Base-by-base conservation (phyloP, 2,113 vertebrate genomes). In the Crotalus tigris region DNA sequence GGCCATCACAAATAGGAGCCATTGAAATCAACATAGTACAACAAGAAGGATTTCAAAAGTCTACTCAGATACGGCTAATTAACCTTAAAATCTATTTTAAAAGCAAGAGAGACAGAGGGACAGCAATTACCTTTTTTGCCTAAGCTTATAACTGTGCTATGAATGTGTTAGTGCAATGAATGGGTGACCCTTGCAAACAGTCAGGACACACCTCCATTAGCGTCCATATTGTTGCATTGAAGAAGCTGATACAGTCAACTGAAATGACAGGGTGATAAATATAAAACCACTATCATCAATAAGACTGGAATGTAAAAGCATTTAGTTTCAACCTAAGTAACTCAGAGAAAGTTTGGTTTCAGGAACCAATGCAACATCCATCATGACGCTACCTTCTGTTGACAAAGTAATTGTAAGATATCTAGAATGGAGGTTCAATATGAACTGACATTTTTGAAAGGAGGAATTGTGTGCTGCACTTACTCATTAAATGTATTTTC, bases 391-490 rank as follows among this genome's bases (percentile, higher is more conserved):
- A 98, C 97, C 97, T 98, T 97, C 97, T 97, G 98, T 98, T 98
- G 98, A 98, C 98, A 98, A 98, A 98, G 98, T 98, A 98, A 98
- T 98, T 98, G 98, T 98, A 98, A 98, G 98, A 98, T 98, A 98
- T 98, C 97, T 98, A 97, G 97, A 97, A 98, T 96, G 96, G 97
- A 97, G 97, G 97, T 96, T 98, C 97, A 97, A 98, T 98, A 97
- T 94, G 96, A 98, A 97, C 98, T 98, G 98, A 98, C 98, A 98
- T 97, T 98, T 98, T 97, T 98, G 98, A 98, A 98, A 98, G 98
- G 97, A 98, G 98, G 97, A 98, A 98, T 98, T 98, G 98, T 98
- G 97, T 97, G 97, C 97, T 94, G 96, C 97, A 98, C 98, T 98
- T 98, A 98, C 97, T 98, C 97, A 98, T 98, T 98, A 98, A 98